phyloP scores from a whole-genome alignment of 1,140 invertebrate species.

The Mamestra configurata region DNA sequence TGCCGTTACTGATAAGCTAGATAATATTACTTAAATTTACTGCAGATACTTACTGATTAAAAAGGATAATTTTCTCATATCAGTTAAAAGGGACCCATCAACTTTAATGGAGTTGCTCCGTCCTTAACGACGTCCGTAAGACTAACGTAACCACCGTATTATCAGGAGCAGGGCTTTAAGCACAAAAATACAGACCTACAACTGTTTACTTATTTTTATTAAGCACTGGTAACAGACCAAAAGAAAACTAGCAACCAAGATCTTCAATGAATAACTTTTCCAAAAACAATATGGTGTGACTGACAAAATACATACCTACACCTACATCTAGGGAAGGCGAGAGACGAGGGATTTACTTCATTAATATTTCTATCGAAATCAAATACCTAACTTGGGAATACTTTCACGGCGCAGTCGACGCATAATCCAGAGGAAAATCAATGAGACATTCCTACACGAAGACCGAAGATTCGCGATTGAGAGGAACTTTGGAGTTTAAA shows the following conservation, averaged over 20 bases:
- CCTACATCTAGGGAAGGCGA: background rate
- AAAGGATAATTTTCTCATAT: slow-evolving; percentile 48
- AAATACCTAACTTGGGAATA: slow-evolving; percentile 75
- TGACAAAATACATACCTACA: too few species aligned
- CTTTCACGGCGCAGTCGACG: slow-evolving; percentile 71
- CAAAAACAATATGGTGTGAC: too few species aligned
- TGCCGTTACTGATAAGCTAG: slow-evolving; percentile 43
- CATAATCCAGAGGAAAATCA: slow-evolving; percentile 68
- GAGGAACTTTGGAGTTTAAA: slow-evolving; percentile 67
- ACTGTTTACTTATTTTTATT: background rate
- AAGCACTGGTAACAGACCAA: too few species aligned
- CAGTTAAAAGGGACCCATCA: slow-evolving; percentile 33
- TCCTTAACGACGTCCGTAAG: slow-evolving; percentile 8
- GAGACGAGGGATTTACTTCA: slow-evolving; percentile 72
- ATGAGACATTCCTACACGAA: slow-evolving; percentile 75
- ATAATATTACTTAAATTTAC: slow-evolving; percentile 47
- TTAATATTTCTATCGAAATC: slow-evolving; percentile 75
- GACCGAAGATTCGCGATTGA: slow-evolving; percentile 60
- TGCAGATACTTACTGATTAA: slow-evolving; percentile 49
- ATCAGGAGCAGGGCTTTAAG: background rate
- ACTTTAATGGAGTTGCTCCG: slow-evolving; percentile 29
- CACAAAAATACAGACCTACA: background rate
- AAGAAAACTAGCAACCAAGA: too few species aligned
- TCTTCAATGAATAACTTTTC: too few species aligned
- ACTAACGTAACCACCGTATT: background rate